These are phyloP conservation scores for Corythoichthys intestinalis DNA, from an alignment of 2,113 vertebrate species.

Conservation along the genomic window DNA sequence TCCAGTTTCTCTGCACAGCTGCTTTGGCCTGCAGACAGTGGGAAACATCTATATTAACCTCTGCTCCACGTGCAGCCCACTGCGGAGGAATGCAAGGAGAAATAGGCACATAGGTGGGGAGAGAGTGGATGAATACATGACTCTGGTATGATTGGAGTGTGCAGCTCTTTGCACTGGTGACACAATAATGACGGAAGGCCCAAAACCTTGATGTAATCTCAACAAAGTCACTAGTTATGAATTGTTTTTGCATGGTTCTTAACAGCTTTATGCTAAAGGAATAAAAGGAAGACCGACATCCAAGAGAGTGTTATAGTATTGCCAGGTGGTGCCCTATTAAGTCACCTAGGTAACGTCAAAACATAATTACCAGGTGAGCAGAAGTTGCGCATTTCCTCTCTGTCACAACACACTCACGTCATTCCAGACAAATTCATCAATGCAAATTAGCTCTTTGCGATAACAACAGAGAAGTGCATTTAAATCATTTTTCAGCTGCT, in stretches of 20 bases:
- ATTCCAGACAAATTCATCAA: not conserved
- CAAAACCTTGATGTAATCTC: constrained; percentile 43
- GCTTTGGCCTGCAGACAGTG: constrained; percentile 77
- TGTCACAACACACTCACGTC: not conserved
- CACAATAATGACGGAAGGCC: constrained; percentile 34
- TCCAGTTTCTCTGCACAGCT: constrained; percentile 72
- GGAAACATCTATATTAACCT: constrained; percentile 97
- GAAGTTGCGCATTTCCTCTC: not conserved
- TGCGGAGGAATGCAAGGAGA: constrained; percentile 83
- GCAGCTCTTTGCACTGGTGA: constrained; percentile 28
- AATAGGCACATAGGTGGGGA: constrained; percentile 46
- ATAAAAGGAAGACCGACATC: constrained; percentile 30
- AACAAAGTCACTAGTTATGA: constrained; percentile 49
- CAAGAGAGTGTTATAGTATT: constrained; percentile 25
- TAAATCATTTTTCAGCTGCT: constrained; percentile 17
- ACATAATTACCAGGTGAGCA: constrained; percentile 39
- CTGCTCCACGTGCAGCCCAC: constrained; percentile 81
- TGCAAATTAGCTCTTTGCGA: not conserved
- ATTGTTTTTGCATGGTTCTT: constrained; percentile 28
- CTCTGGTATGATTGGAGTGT: constrained; percentile 34
- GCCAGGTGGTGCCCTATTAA: constrained; percentile 45
- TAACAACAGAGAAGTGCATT: not conserved
- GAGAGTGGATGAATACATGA: constrained; percentile 14
- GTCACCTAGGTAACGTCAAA: constrained; percentile 44
- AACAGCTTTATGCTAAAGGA: constrained; percentile 27